Evolutionary conservation across 2,888 invertebrate genomes (phyloP), one percentile per base, ranked within the genome.

Genomic region (Sycophila texana): DNA sequence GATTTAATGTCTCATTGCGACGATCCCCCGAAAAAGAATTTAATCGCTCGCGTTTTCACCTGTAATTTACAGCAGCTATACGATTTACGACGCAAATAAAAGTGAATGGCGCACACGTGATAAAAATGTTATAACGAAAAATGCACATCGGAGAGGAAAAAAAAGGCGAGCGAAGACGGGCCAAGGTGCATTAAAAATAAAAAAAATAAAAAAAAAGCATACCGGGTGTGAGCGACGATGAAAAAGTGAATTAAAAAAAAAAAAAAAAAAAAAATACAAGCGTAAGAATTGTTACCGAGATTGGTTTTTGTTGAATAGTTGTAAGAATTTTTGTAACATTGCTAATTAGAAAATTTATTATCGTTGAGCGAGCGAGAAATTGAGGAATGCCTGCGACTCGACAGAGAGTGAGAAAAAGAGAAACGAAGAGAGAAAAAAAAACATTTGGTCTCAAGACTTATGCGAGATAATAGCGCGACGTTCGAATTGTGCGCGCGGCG

Each of bases 221-320:
- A 39, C 39, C 39, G 39, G 10, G 39, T 39, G 39, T 10, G 39
- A 10, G 39, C 39, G 39, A 39, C 10, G 10, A 39, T 39, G 39
- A 10, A 7, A 10, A 39, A 39, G 39, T 1, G 10, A 39, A 10
- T 20, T 26, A 2, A 26, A 26, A 26, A 26, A n/a, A 39, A 18
- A 16, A 26, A 18, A 30, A 58, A 67, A 20, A 74, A 65, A 58
- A 55, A 14, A 55, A 53, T 63, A 57, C 63, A 67, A 67, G 4
- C 60, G 82, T 86, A 86, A 86, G 84, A 87, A 83, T 88, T 89
- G 88, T 89, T 88, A 88, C 81, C 71, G 84, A 87, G 86, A 86
- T 87, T 87, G 87, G 82, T 88, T 89, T 89, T 88, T 88, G 89
- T 89, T 89, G 85, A 89, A 88, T 89, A 89, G 88, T 89, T 89